Base-by-base conservation (phyloP, 1,140 invertebrate species). In the Drosophila persimilis region DNA sequence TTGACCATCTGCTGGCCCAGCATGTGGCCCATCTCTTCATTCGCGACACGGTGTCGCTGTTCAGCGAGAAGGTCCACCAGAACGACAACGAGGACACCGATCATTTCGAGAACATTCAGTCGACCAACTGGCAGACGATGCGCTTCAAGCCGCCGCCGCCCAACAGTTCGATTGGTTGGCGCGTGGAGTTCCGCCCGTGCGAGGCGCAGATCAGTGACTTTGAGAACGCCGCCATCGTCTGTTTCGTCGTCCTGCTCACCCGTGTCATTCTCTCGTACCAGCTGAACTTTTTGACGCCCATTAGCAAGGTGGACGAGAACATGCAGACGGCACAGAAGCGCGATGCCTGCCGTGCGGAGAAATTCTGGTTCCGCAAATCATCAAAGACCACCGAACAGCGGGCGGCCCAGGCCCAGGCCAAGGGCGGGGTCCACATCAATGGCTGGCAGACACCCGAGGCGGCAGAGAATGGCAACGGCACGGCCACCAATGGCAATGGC, bases 81-180 rank as follows among this genome's bases (percentile, higher is more conserved):
- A 96, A 99, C 91, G 98, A 99, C 92, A 92, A 94, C 22, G 95
- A 96, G 71, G 98, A 99, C 83, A 97, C 97, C 0, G 98, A 99
- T 92, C 99, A 99, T 92, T 99, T 99, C 94, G 99, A 99, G 97
- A 99, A 99, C 90, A 99, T 99, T 80, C 99, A 99, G 92, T 99
- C 98, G 0, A 99, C 99, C 6, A 99, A 99, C 93, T 99, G 99
- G 99, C 99, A 99, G 93, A 99, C 98, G 7, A 99, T 99, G 99
- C 94, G 99, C 15, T 99, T 99, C 92, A 99, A 99, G 92, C 98
- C 98, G 47, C 99, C 99, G 60, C 97, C 97, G 20, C 96, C 97
- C 1, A 95, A 98, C 90, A 98, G 97, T 9, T 94, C 96, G 44
- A 99, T 99, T 91, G 98, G 99, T 15, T 99, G 99, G 99, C 94